These are phyloP conservation scores for Platycnemis pennipes DNA, from an alignment of 2,888 invertebrate genomes.

Conservation along the genomic window DNA sequence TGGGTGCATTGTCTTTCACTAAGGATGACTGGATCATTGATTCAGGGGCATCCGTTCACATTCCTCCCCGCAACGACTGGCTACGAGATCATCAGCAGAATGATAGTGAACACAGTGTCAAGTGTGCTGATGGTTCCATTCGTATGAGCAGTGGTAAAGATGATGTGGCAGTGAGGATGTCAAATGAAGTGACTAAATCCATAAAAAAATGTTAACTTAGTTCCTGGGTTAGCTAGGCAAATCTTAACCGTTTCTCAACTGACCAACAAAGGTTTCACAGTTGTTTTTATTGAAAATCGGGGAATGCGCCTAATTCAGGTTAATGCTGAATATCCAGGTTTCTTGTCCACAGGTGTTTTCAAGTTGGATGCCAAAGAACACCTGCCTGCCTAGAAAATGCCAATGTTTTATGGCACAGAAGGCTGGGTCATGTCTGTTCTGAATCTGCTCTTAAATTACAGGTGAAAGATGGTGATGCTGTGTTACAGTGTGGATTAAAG, in stretches of 20 bases:
- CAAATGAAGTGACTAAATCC: background rate
- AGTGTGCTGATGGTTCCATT: background rate
- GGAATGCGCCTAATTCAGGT: no score
- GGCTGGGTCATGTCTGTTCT: no score
- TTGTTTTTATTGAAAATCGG: no score
- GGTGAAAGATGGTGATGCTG: no score
- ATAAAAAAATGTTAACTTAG: background rate
- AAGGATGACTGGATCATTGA: background rate
- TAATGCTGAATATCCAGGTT: no score
- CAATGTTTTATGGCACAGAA: no score
- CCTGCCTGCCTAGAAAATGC: background rate
- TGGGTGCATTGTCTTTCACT: background rate
- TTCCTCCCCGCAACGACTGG: background rate
- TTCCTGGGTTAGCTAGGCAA: background rate
- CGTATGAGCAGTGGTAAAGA: background rate
- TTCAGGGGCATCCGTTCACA: background rate
- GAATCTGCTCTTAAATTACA: no score
- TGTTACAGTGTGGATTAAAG: background rate
- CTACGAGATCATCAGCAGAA: background rate
- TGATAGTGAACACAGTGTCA: background rate
- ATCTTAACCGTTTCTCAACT: background rate
- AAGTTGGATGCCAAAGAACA: background rate
- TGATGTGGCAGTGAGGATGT: background rate
- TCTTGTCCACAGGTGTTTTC: background rate
- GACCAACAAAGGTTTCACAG: no score